Conservation (phyloP, 2,797 vertebrate genomes). For the Merluccius polli region DNA sequence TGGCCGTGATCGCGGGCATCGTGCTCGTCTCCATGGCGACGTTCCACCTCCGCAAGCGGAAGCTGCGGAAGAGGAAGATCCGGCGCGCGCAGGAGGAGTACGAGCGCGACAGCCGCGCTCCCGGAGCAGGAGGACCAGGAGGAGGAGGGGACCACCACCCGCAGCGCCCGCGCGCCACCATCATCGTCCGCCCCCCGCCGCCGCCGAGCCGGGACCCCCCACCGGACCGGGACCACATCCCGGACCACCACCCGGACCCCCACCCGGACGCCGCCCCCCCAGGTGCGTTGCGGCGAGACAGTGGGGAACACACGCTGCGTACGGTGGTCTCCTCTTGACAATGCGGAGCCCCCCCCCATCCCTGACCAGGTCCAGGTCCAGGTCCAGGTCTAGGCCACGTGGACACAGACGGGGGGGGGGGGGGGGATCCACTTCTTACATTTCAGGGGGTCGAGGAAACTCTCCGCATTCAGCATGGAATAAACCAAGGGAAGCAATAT, state of each 20-base stretch:
- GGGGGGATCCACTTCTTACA: slow-evolving; percentile 31
- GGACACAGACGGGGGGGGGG: slow-evolving; percentile 24
- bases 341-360: slow-evolving; percentile 31
- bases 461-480: slow-evolving; percentile 50
- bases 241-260: background rate
- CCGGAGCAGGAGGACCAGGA: slow-evolving; percentile 35
- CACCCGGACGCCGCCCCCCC: background rate
- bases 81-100: slow-evolving; percentile 94
- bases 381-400: too few species aligned
- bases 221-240: too few species aligned
- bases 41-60: slow-evolving; percentile 93
- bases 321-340: slow-evolving; percentile 81
- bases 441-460: slow-evolving; percentile 62
- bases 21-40: slow-evolving; percentile 91
- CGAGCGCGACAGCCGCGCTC: slow-evolving; percentile 84
- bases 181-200: slow-evolving; percentile 10
- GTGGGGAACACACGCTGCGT: slow-evolving; percentile 64
- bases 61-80: slow-evolving; percentile 94
- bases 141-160: slow-evolving; percentile 37
- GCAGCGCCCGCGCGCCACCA: slow-evolving; percentile 16
- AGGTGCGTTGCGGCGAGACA: background rate
- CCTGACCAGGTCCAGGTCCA: too few species aligned
- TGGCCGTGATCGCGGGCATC: slow-evolving; percentile 87
- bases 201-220: slow-evolving; percentile 32
- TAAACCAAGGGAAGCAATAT: slow-evolving; percentile 70